Base-by-base conservation (phyloP, 1,140 invertebrate species). In the Cyclina sinensis region DNA sequence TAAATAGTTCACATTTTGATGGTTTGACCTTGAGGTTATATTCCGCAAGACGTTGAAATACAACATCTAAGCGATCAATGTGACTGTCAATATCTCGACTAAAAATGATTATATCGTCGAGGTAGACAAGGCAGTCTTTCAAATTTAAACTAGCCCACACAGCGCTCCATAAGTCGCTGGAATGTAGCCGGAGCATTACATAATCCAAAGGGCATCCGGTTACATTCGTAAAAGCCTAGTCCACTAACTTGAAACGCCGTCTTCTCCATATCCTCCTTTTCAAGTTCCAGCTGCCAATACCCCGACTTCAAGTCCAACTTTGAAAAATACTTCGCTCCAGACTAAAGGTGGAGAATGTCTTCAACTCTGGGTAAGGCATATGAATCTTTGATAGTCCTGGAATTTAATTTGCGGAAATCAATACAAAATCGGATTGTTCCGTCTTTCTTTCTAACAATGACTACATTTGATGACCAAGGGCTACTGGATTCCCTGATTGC, bases 401-500 rank as follows among this genome's bases (percentile, higher is more conserved):
- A 3, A 48, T 54, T 35, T 12, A 70, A 27, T 59, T 85, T 51
- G 1, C 54, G 1, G 30, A 11, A 85, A 27, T 74, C 82, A 14
- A 85, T 12, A 57, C 82, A 85, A 16, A 85, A 73, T 5, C 82
- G n/a, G n/a, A 85, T 65, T 35, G 35, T 46, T 14, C 82, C 65
- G 35, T 74, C 68, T 54, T 43, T 85, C 24, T 85, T 85, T 57
- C 68, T 24, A 7, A 74, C 82, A 4, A 85, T 54, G n/a, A 85
- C 82, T 1, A 85, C 48, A 39, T 85, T 85, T 4, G 65, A 85
- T 32, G 65, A 73, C 21, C 11, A 85, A n/a, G 82, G 82, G 32
- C 43, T 54, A 4, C 43, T 70, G 7, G 68, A 85, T 57, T 27
- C 11, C n/a, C 68, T 30, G 1, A 85, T 85, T 37, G 82, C 82